Base-by-base conservation (phyloP, 2,888 invertebrate genomes). In the Halocaridina rubra region DNA sequence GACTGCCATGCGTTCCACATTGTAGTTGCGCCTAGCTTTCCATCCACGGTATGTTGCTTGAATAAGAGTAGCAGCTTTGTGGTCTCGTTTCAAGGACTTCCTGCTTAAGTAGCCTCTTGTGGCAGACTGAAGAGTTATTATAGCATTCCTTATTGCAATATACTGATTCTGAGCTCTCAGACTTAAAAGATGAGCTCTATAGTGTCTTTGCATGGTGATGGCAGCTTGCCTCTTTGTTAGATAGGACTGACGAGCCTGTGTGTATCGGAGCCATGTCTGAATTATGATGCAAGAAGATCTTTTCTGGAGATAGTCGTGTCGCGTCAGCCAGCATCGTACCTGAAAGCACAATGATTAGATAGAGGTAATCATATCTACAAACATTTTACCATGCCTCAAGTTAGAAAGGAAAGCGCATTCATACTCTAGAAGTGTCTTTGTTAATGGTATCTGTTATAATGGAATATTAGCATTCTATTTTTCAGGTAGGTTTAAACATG, bases 271-370 rank as follows among this genome's bases (percentile, higher is more conserved):
- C 80, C 80, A 80, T 0, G 72, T 29, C 33, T 80, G 80, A 1
- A 80, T 27, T 32, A 7, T 16, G 22, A 80, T 19, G 1, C 46
- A 32, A 13, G 81, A 79, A 13, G 29, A 19, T 13, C 61, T 24
- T 53, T 77, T 46, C 7, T 24, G 16, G 0, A 10, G 59, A 30
- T 59, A 85, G 16, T 32, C 46, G 22, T 39, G 72, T 7, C 64
- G 76, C 10, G 10, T 19, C 27, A 81, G 76, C 81, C 81, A 81
- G 19, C 67, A 75, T 30, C 81, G 81, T 4, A 81, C 76, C 81
- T 81, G 69, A 61, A 53, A 72, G 10, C 19, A 80, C n/a, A 69
- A 67, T 67, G 29, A 27, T 27, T 3, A 67, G 1, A 67, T 3
- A 67, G 22, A 67, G 1, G 29, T 3, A 67, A 27, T 27, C 2